Evolutionary conservation across 2,113 vertebrate species (phyloP), one percentile per base, ranked within the genome.

Genomic region (Catagonus wagneri): DNA sequence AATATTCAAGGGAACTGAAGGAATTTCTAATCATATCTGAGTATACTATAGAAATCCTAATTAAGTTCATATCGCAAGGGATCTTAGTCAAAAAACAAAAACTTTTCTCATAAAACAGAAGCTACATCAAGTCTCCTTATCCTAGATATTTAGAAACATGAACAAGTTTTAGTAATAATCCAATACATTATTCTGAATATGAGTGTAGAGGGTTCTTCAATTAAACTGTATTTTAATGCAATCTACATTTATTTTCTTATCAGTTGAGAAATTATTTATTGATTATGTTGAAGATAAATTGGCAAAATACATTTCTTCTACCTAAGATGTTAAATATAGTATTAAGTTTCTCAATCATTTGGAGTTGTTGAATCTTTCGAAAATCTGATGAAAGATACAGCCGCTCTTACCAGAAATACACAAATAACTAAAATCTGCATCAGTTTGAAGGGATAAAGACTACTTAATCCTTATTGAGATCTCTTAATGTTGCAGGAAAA

Each of bases 381-480:
- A 95, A 95, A 69, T 83, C 71, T 95, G 22, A 29, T 58, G 36
- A 63, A 89, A 78, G 27, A 32, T 34, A 88, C 1, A 66, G 7
- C 6, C 88, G 3, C 50, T 87, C 7, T 88, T 75, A 81, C 4
- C 60, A 87, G n/a, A 93, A 94, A 87, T 50, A 56, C 4, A 87
- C 25, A 68, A 83, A 61, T 58, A 58, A 16, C 63, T 87, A 87
- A 96, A 97, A 27, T 63, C 83, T 90, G 14, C 56, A 75, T 39
- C 54, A 3, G 3, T 94, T 92, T 76, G 25, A n/a, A 72, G 6
- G 5, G 56, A 54, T 93, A n/a, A 93, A 78, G 36, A 83, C 7
- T 29, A 80, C 6, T 71, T 93, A 29, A 58, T 94, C 19, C 32
- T 74, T 72, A 78, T 54, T 60, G 79, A 65, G 23, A 81, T 29